phyloP scores from a whole-genome alignment of 2,797 vertebrate genomes.

The Paratrypauchen microcephalus region DNA sequence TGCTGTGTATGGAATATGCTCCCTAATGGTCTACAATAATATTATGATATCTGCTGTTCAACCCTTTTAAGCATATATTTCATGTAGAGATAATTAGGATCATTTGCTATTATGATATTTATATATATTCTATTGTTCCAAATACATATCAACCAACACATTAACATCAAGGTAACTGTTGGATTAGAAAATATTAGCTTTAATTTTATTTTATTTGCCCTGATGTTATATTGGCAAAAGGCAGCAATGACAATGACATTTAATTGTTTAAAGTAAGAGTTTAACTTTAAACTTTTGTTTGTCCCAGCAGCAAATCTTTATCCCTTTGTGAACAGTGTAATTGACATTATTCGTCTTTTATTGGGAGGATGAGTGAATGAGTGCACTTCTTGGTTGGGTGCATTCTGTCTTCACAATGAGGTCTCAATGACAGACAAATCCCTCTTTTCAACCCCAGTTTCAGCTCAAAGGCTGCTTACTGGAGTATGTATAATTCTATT shows the following conservation, averaged over 20 bases:
- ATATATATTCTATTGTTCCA: neutral
- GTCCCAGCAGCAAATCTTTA: too few species aligned
- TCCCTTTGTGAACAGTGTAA: slow-evolving; percentile 6
- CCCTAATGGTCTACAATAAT: neutral
- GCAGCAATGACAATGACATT: neutral
- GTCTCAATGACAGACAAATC: slow-evolving; percentile 70
- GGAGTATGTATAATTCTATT: slow-evolving; percentile 67
- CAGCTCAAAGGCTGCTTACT: slow-evolving; percentile 57
- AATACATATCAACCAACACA: neutral
- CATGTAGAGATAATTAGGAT: neutral
- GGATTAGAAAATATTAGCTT: neutral
- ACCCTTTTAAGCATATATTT: neutral
- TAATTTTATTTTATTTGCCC: neutral
- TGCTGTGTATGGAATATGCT: neutral
- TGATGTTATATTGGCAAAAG: neutral
- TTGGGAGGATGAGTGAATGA: slow-evolving; percentile 15
- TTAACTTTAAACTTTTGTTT: too few species aligned
- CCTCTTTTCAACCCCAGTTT: slow-evolving; percentile 54
- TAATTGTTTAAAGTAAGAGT: too few species aligned
- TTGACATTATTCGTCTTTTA: slow-evolving; percentile 17
- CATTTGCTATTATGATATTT: neutral
- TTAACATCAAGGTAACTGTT: neutral
- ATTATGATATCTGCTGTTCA: too few species aligned
- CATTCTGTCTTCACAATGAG: slow-evolving; percentile 33
- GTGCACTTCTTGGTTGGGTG: neutral